Percentiles rank a stretch among this genome's conserved stretches.
phyloP scores from a whole-genome alignment of 2,888 invertebrate species.

The Gasteruption jaculator region DNA sequence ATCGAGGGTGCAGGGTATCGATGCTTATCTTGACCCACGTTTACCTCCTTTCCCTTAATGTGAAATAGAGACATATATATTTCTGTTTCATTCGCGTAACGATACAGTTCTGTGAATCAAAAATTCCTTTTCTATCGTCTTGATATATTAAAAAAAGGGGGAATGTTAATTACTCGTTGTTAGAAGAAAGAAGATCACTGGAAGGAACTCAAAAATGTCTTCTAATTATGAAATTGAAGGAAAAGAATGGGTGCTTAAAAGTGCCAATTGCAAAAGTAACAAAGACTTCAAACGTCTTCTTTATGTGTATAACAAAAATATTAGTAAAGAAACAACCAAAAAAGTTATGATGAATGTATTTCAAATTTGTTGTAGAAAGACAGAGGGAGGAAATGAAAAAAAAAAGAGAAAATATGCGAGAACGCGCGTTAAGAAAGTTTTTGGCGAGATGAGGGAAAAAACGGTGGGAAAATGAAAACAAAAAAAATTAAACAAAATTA shows the following conservation, averaged over 20 bases:
- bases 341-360: not conserved
- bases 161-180: constrained; percentile 1
- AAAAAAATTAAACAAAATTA: constrained; percentile 20
- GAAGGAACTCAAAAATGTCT: too few species aligned
- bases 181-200: not conserved
- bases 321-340: not conserved
- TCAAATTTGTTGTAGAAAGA: constrained; percentile 9
- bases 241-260: constrained; percentile 23
- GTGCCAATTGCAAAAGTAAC: constrained; percentile 26
- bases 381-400: constrained; percentile 9
- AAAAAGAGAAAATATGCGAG: constrained; percentile 9
- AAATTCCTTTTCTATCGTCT: too few species aligned
- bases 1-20: too few species aligned
- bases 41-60: too few species aligned
- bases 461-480: constrained; percentile 8
- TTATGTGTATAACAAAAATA: too few species aligned
- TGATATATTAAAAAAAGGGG: constrained; percentile 7
- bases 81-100: too few species aligned
- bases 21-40: too few species aligned
- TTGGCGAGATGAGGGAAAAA: constrained; percentile 24
- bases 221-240: constrained; percentile 12
- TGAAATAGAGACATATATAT: too few species aligned
- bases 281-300: constrained; percentile 13
- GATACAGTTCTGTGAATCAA: too few species aligned
- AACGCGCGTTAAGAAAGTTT: constrained; percentile 13